Percentiles rank a stretch among this genome's conserved stretches.
These are phyloP conservation scores for Ailuropoda melanoleuca DNA, from an alignment of 2,113 vertebrate genomes.

Conservation along the genomic window DNA sequence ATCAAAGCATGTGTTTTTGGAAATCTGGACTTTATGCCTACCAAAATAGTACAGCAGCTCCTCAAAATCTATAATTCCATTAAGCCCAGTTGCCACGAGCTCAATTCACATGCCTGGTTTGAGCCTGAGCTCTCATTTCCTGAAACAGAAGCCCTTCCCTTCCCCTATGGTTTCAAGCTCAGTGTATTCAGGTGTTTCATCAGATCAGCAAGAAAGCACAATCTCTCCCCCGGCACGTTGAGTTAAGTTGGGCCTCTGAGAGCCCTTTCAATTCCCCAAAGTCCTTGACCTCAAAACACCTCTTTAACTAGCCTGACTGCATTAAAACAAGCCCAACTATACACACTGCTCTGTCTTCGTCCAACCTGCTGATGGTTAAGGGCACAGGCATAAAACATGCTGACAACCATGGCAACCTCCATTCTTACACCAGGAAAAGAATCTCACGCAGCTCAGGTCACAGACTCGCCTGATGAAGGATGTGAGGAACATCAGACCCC, in stretches of 20 bases:
- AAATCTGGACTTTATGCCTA: constrained; percentile 48
- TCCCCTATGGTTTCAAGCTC: neutral
- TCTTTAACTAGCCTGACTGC: neutral
- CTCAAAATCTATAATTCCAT: constrained; percentile 14
- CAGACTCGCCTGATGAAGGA: neutral
- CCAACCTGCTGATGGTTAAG: neutral
- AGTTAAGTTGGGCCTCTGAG: neutral
- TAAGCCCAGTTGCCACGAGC: neutral
- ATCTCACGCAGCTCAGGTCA: neutral
- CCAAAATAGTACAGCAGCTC: constrained; percentile 14
- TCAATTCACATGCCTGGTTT: neutral
- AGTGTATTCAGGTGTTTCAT: constrained; percentile 51
- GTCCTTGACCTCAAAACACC: constrained; percentile 13
- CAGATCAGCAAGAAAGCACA: constrained; percentile 28
- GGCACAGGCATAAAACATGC: neutral
- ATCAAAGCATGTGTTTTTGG: constrained; percentile 19
- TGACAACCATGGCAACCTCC: neutral
- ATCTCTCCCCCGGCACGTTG: neutral
- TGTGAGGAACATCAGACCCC: neutral
- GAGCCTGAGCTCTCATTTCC: neutral
- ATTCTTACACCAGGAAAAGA: neutral
- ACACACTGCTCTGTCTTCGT: neutral
- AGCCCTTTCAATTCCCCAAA: neutral
- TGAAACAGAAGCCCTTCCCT: constrained; percentile 28
- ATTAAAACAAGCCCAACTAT: constrained; percentile 28